phyloP scores from a whole-genome alignment of 2,797 vertebrate genomes.

The Acestrorhynchus altus region DNA sequence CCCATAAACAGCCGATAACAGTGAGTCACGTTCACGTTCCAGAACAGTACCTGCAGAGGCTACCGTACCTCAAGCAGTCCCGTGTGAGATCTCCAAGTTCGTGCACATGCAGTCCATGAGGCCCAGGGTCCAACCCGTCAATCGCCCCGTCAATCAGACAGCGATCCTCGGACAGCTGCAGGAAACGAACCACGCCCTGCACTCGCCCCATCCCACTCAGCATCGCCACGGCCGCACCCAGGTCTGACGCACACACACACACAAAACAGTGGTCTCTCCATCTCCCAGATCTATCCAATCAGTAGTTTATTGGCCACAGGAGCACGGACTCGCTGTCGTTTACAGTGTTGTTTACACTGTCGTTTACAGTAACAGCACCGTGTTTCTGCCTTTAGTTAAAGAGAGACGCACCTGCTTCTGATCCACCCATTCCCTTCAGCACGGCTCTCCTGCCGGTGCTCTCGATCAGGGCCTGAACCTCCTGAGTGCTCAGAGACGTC shows the following conservation, averaged over 20 bases:
- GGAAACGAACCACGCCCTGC: constrained; percentile 87
- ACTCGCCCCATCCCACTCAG: constrained; percentile 72
- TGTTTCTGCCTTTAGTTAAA: background rate
- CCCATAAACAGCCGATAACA: too few relatives aligned
- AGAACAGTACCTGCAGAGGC: too few relatives aligned
- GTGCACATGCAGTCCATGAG: constrained; percentile 89
- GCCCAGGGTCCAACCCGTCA: constrained; percentile 84
- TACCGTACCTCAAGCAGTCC: constrained; percentile 82
- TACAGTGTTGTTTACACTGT: too few relatives aligned
- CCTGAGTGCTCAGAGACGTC: constrained; percentile 73
- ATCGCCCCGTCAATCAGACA: constrained; percentile 91
- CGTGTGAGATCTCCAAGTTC: constrained; percentile 85
- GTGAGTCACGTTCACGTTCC: too few relatives aligned
- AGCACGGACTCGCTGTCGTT: background rate
- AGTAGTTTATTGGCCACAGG: too few relatives aligned
- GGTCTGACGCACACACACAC: constrained; percentile 62
- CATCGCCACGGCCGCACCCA: constrained; percentile 87
- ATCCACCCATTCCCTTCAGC: constrained; percentile 86
- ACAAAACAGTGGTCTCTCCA: too few relatives aligned
- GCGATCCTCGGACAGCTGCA: constrained; percentile 79
- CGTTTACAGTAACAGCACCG: background rate
- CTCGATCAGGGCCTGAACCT: constrained; percentile 87
- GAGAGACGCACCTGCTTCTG: constrained; percentile 67
- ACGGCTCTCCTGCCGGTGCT: constrained; percentile 83
- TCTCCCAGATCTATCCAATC: too few relatives aligned